A percentile compares a stretch with the other conserved stretches of the same genome.
phyloP scores from a whole-genome alignment of 2,797 vertebrate species.

The Darevskia nairensis region DNA sequence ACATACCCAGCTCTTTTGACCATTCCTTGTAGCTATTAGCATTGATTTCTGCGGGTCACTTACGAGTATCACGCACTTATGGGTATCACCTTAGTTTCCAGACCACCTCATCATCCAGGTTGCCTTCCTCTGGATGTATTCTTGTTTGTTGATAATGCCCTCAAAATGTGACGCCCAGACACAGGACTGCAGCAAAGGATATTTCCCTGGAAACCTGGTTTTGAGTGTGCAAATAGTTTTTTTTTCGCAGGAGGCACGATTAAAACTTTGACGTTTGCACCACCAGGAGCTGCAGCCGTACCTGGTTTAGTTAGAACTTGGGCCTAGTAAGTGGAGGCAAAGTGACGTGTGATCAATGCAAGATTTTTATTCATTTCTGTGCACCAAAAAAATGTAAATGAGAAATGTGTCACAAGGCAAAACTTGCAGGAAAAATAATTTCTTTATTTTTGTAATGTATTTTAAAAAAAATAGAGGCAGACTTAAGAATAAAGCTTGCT shows the following conservation, averaged over 20 bases:
- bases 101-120: no score
- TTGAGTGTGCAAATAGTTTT: background rate
- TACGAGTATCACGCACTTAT: no score
- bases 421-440: background rate
- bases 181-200: no score
- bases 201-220: background rate
- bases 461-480: constrained; percentile 22
- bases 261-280: background rate
- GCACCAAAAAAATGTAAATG: background rate
- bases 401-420: background rate
- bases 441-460: constrained; percentile 52
- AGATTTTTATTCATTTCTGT: background rate
- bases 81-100: no score
- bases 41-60: no score
- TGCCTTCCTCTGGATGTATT: no score
- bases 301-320: background rate
- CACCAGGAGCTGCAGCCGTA: background rate
- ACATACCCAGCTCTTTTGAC: no score
- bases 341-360: background rate
- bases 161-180: no score
- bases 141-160: no score
- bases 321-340: background rate
- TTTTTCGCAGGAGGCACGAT: background rate
- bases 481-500: constrained; percentile 19
- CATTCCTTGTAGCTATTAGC: no score